These are phyloP conservation scores for Corvus cornix DNA, from an alignment of 2,113 vertebrate genomes.

Conservation along the genomic window DNA sequence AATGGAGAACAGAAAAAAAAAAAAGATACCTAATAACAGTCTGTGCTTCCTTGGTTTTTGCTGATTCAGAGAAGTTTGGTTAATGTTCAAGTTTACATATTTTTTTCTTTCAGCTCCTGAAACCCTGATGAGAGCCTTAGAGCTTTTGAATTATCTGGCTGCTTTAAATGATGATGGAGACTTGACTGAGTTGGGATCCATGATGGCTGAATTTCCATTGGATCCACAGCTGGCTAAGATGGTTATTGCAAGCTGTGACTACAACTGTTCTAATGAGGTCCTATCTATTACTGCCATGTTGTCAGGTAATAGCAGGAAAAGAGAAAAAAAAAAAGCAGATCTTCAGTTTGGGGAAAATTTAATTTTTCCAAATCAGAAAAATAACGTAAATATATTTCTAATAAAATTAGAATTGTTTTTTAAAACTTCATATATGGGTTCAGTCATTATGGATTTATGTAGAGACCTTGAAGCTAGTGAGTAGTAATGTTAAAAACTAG, in stretches of 20 bases:
- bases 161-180: constrained; percentile 96
- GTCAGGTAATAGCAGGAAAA: constrained; percentile 92
- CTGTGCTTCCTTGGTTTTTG: constrained; percentile 50
- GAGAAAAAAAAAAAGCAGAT: constrained; percentile 53
- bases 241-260: constrained; percentile 98
- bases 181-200: constrained; percentile 94
- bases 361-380: constrained; percentile 8
- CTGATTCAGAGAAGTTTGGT: constrained; percentile 36
- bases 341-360: constrained; percentile 62
- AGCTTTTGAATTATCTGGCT: constrained; percentile 95
- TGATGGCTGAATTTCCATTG: constrained; percentile 97
- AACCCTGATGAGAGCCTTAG: constrained; percentile 96
- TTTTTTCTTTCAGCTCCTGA: constrained; percentile 85
- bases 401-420: background rate
- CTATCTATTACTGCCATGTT: constrained; percentile 98
- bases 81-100: background rate
- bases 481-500: background rate
- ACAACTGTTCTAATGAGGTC: constrained; percentile 98
- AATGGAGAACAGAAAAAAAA: constrained; percentile 69
- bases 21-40: constrained; percentile 62
- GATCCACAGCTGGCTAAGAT: constrained; percentile 98
- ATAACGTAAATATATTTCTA: background rate
- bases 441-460: background rate
- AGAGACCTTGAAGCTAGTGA: background rate
- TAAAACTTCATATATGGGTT: background rate